Conservation (phyloP, 2,888 invertebrate species). For the Scaptomyza caliginosa region DNA sequence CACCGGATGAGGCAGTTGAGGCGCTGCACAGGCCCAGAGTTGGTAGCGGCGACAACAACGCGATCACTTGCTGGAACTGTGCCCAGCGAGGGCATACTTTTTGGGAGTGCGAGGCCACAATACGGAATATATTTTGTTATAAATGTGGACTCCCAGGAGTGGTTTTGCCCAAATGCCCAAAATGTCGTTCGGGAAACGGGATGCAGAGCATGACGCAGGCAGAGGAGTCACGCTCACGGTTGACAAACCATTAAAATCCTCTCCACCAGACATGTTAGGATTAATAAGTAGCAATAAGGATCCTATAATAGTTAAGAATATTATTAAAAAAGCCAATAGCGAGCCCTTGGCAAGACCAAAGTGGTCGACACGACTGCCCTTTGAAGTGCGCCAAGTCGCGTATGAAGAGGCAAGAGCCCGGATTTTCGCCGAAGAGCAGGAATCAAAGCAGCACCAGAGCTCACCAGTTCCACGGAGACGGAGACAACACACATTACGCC, state of each 20-base stretch:
- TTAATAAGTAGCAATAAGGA: not conserved
- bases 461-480: no score
- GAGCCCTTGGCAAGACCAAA: no score
- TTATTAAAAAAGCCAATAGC: not conserved
- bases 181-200: not conserved
- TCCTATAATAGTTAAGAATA: not conserved
- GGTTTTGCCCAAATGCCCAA: not conserved
- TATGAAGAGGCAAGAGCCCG: no score
- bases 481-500: no score
- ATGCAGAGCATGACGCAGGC: not conserved
- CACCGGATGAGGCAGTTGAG: not conserved
- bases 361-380: no score
- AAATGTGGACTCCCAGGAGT: not conserved
- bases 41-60: no score
- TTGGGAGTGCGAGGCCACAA: not conserved
- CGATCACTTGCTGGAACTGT: no score
- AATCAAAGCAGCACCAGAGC: no score
- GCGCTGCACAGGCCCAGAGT: no score
- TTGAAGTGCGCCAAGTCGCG: no score
- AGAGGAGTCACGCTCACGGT: not conserved
- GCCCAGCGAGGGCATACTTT: not conserved
- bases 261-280: not conserved
- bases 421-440: no score
- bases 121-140: not conserved
- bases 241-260: no score